A percentile compares a stretch with the other conserved stretches of the same genome.
phyloP scores from a whole-genome alignment of 2,113 vertebrate species.

The Noctilio leporinus region DNA sequence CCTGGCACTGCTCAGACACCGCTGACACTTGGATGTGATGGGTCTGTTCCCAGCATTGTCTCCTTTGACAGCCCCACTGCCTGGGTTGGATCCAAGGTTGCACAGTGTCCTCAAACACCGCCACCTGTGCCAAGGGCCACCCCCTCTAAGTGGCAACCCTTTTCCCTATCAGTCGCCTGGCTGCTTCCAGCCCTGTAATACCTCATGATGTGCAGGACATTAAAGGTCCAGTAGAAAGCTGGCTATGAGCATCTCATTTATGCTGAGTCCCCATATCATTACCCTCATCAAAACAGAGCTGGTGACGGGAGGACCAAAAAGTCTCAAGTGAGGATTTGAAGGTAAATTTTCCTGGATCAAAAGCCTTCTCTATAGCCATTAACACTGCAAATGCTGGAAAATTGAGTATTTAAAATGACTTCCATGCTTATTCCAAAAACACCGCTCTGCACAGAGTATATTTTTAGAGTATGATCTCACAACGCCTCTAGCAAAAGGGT shows the following conservation, averaged over 20 bases:
- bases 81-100: not conserved
- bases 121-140: not conserved
- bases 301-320: not conserved
- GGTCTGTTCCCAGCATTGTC: not conserved
- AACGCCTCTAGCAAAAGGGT: not conserved
- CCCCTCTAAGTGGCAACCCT: not conserved
- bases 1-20: not conserved
- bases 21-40: no score
- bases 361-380: constrained; percentile 17
- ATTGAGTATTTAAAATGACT: constrained; percentile 21
- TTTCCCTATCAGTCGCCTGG: not conserved
- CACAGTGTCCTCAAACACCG: not conserved
- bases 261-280: not conserved
- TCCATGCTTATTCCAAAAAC: constrained; percentile 22
- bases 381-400: constrained; percentile 13
- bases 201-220: not conserved
- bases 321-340: not conserved
- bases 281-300: not conserved
- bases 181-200: not conserved
- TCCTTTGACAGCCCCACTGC: not conserved
- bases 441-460: not conserved
- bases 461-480: constrained; percentile 18
- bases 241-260: not conserved
- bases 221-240: not conserved
- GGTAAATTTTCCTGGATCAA: constrained; percentile 23